Base-by-base conservation (phyloP, 2,888 invertebrate genomes). In the Tetramorium bicarinatum region DNA sequence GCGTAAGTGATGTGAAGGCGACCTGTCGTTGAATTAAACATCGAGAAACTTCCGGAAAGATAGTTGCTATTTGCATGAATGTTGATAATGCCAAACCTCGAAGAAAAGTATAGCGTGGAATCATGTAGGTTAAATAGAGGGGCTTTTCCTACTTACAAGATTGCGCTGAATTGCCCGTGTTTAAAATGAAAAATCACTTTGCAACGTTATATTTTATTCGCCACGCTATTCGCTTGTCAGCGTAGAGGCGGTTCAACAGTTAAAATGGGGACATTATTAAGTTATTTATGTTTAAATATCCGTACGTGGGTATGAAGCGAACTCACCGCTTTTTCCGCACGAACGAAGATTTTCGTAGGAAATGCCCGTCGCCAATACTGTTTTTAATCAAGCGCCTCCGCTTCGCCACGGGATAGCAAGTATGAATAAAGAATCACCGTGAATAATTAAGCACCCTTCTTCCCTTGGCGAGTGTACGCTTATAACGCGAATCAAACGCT, bases 341-440 rank as follows among this genome's bases (percentile, higher is more conserved):
- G 34, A 34, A 79, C 69, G 83, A 85, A 84, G 85, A 88, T 59
- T 88, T 87, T 86, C 81, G 47, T 69, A 34, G 61, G 52, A n/a
- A 61, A 21, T 49, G 41, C 61, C 49, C 72, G 56, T 75, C n/a
- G 38, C 44, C 66, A 62, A 44, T 72, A 62, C 64, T 69, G 74
- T 87, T 89, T 89, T 89, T 89, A 89, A 89, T 89, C 87, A 89
- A 87, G 83, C 85, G 59, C 79, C 75, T 77, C 82, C 21, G 66
- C 56, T 71, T 80, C 59, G 38, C 59, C 82, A 79, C 49, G 71
- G 56, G 77, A 87, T 81, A 84, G 85, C 83, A 80, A 52, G 84
- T 82, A 84, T 87, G 89, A 89, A 89, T 89, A 89, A 89, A 89
- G 85, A 86, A 89, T 89, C 86, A 84, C 75, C 66, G 75, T 85